Evolutionary conservation across 2,113 vertebrate genomes (phyloP).

Genomic region (Pachyramphus minor): DNA sequence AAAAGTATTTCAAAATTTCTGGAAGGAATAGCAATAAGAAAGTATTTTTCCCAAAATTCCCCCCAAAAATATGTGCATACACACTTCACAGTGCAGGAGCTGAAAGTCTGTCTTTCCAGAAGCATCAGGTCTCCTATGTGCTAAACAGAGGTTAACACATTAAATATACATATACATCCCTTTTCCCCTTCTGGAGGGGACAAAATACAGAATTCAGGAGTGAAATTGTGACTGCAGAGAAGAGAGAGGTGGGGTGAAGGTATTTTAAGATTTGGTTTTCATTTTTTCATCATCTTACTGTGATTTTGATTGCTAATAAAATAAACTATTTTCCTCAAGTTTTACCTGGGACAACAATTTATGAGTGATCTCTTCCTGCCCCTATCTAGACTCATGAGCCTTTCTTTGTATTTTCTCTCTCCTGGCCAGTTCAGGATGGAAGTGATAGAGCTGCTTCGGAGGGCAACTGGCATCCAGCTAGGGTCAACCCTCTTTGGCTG

Average conservation of each 20-base stretch:
- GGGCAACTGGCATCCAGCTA: background rate
- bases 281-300: background rate
- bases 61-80: background rate
- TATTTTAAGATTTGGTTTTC: background rate
- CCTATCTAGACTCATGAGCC: background rate
- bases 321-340: background rate
- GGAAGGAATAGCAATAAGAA: background rate
- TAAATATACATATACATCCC: too few relatives aligned
- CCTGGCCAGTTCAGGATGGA: background rate
- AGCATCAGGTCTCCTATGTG: background rate
- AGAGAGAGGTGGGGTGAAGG: accelerated
- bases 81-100: background rate
- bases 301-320: background rate
- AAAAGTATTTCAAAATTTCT: background rate
- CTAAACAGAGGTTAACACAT: background rate
- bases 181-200: background rate
- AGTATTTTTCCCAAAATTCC: background rate
- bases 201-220: background rate
- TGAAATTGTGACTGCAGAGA: background rate
- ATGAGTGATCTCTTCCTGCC: background rate
- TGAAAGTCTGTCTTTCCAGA: background rate
- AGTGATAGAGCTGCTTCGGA: background rate
- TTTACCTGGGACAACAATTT: accelerated
- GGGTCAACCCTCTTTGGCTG: background rate
- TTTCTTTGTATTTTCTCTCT: background rate